Base-by-base conservation (phyloP, 1,140 invertebrate genomes). In the Zophobas atratus region DNA sequence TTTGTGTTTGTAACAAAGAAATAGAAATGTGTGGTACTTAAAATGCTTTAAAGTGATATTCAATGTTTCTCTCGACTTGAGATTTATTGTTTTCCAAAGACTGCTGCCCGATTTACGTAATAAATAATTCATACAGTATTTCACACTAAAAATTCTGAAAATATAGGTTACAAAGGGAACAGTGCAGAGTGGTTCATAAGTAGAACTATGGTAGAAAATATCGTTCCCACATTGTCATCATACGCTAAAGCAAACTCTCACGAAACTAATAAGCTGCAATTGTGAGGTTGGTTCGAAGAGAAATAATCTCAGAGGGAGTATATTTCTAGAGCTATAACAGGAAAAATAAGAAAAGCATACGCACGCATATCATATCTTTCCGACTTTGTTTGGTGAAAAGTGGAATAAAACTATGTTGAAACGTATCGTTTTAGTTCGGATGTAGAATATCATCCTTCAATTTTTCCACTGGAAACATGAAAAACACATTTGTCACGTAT, bases 401-500 rank as follows among this genome's bases (percentile, higher is more conserved):
- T 43, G 60, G 60, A 67, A 67, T 67, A 33, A 43, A 67, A 67
- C 60, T 43, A 67, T 67, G 41, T 43, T 2, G 8, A 32, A 43
- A 43, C 60, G n/a, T 43, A 38, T 43, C 39, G 60, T 32, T 67
- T 67, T 43, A 60, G 35, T 60, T 60, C 34, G 36, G 56, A 60
- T 60, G 60, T 39, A 67, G n/a, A 41, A 67, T 67, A 67, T 43
- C 39, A 67, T 67, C 60, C 60, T 46, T 67, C 60, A 67, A 67
- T 67, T 43, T 43, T 33, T 5, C 6, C 39, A 41, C n/a, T 43
- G 39, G 43, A 67, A 67, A 67, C 39, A 67, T 67, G 60, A 43
- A 67, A 67, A 67, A 67, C 35, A 67, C 60, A 67, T 67, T 67
- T 67, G 60, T 67, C 60, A 67, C 38, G 56, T 60, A 60, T 60